Percentiles rank a stretch among this genome's conserved stretches.
phyloP scores from a whole-genome alignment of 2,113 vertebrate species.

The Planiliza haematocheilus region DNA sequence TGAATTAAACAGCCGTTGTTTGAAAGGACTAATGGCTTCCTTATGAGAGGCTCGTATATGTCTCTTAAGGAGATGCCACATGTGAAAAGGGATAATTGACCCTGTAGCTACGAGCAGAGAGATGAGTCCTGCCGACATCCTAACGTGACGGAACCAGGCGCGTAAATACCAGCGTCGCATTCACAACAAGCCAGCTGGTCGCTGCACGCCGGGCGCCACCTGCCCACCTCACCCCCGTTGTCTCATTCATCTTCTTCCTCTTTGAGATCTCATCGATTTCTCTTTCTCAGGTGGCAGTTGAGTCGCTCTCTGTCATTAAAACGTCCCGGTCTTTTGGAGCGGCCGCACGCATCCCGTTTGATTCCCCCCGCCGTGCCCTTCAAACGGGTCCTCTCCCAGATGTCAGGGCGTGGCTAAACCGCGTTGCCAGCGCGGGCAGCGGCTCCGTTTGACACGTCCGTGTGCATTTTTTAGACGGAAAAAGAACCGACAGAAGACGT shows the following conservation, averaged over 20 bases:
- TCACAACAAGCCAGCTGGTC: not conserved
- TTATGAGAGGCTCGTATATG: slow-evolving; percentile 15
- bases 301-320: slow-evolving; percentile 14
- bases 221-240: not conserved
- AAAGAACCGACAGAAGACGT: too few relatives aligned
- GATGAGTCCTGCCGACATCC: slow-evolving; percentile 23
- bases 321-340: not conserved
- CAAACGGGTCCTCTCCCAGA: slow-evolving; percentile 7
- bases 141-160: slow-evolving; percentile 8
- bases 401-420: slow-evolving; percentile 16
- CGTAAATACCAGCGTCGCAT: slow-evolving; percentile 9
- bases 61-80: not conserved
- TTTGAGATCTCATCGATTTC: slow-evolving; percentile 16
- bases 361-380: slow-evolving; percentile 9
- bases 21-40: slow-evolving; percentile 23
- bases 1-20: slow-evolving; percentile 26
- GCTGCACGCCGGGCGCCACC: not conserved
- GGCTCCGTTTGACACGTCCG: too few relatives aligned
- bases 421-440: not conserved
- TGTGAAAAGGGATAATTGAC: slow-evolving; percentile 9
- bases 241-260: slow-evolving; percentile 40
- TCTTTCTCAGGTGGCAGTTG: not conserved
- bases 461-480: too few relatives aligned
- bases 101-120: slow-evolving; percentile 9
- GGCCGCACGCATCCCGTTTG: too few relatives aligned